phyloP scores from a whole-genome alignment of 2,888 invertebrate species.

The Candidula unifasciata region DNA sequence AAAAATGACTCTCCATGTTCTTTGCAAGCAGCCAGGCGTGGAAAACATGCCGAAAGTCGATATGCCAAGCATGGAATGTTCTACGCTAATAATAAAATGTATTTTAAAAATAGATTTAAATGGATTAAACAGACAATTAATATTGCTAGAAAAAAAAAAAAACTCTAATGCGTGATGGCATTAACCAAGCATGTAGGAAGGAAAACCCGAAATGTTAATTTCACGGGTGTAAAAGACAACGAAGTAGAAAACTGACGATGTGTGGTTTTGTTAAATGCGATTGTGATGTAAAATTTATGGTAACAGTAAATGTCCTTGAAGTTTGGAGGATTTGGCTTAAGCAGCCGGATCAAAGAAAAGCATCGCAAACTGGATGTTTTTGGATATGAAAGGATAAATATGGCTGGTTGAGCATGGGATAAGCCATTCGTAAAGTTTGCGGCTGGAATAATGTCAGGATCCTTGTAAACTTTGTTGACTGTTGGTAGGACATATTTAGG shows the following conservation, averaged over 20 bases:
- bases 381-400: too few species aligned
- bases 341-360: too few species aligned
- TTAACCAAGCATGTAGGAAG: background rate
- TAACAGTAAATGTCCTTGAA: too few species aligned
- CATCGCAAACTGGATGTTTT: too few species aligned
- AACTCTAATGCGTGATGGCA: too few species aligned
- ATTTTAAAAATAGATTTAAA: background rate
- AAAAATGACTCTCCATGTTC: background rate
- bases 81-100: background rate
- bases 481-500: too few species aligned
- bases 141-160: background rate
- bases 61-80: background rate
- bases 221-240: background rate
- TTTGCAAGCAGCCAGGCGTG: background rate
- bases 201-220: background rate
- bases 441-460: too few species aligned
- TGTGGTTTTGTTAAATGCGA: background rate
- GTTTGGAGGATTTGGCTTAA: too few species aligned
- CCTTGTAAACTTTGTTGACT: too few species aligned
- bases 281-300: too few species aligned
- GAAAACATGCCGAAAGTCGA: background rate
- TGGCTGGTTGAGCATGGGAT: too few species aligned
- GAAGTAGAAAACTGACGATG: background rate
- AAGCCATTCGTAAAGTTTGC: too few species aligned
- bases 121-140: background rate